Evolutionary conservation across 2,888 invertebrate species (phyloP).

Genomic region (Leptopilina syphax): DNA sequence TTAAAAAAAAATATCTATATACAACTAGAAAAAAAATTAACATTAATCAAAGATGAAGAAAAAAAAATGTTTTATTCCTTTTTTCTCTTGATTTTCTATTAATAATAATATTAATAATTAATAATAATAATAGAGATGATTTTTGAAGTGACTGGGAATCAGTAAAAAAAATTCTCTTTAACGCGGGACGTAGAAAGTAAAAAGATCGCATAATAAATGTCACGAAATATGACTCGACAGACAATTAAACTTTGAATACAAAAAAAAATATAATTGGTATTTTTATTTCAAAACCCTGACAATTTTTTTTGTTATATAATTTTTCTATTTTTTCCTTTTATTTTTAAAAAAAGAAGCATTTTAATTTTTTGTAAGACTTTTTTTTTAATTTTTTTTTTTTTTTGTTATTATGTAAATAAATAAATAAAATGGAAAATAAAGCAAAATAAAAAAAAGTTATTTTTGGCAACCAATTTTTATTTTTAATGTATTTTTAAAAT

Average conservation of each 20-base stretch:
- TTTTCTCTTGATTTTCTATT: no score
- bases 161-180: slow-evolving; percentile 60
- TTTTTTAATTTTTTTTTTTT: no score
- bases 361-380: neutral
- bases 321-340: no score
- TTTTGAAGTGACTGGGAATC: slow-evolving; percentile 54
- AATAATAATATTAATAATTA: no score
- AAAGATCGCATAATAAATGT: slow-evolving; percentile 54
- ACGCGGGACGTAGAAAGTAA: slow-evolving; percentile 63
- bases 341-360: neutral
- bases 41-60: no score
- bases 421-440: no score
- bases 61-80: no score
- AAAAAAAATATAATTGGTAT: slow-evolving; percentile 52
- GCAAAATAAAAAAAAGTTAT: no score
- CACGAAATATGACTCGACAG: slow-evolving; percentile 63
- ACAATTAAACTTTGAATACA: slow-evolving; percentile 67
- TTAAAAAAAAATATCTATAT: neutral
- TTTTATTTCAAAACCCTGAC: slow-evolving; percentile 28
- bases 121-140: slow-evolving; percentile 43
- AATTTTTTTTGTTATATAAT: neutral
- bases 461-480: no score
- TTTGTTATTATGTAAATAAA: neutral
- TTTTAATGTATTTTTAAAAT: no score
- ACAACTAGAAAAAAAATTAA: no score